phyloP scores from a whole-genome alignment of 1,140 invertebrate genomes.

The Reticulitermes speratus region DNA sequence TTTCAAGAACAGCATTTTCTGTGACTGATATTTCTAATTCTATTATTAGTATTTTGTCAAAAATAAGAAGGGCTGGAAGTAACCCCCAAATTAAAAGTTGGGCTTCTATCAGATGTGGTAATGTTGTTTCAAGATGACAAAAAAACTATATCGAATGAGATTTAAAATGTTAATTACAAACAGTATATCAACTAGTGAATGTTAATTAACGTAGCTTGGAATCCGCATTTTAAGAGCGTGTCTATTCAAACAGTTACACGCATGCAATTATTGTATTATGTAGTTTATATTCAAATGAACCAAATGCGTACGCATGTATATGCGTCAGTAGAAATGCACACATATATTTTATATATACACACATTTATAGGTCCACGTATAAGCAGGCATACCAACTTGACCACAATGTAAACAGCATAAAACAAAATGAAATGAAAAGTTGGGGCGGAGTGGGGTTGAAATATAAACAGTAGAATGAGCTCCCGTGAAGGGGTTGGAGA shows the following conservation, averaged over 20 bases:
- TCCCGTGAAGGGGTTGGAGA: background rate
- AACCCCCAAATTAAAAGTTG: too few species aligned
- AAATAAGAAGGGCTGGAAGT: too few species aligned
- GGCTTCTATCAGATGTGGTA: too few species aligned
- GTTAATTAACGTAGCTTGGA: conserved; percentile 4
- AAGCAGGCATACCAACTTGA: conserved; percentile 1
- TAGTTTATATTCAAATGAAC: background rate
- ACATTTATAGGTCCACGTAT: background rate
- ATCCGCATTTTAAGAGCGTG: background rate
- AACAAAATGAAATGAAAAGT: conserved; percentile 1
- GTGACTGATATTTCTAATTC: too few species aligned
- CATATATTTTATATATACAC: background rate
- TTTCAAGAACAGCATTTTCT: too few species aligned
- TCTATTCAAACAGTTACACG: background rate
- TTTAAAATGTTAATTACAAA: background rate
- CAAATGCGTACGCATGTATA: background rate
- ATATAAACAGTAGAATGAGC: background rate
- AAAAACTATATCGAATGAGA: too few species aligned
- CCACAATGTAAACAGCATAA: background rate
- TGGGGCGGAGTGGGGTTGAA: background rate
- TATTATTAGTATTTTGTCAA: too few species aligned
- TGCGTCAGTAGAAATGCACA: too few species aligned
- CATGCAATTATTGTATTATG: background rate
- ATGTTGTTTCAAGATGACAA: too few species aligned
- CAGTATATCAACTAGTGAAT: background rate